Base-by-base conservation (phyloP, 2,888 invertebrate genomes). In the Polymixis lichenea region DNA sequence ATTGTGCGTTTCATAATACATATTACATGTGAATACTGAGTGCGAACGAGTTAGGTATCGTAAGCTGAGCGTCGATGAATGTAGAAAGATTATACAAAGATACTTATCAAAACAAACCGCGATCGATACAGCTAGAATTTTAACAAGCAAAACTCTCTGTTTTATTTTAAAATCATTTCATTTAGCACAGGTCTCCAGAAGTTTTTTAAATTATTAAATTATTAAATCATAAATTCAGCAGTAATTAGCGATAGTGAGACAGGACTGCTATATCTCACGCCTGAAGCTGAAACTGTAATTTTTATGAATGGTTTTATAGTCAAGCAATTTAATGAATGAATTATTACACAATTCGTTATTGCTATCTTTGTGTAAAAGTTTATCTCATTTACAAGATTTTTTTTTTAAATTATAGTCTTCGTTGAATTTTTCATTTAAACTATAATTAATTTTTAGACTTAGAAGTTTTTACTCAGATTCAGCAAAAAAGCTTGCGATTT, bases 1-100 rank as follows among this genome's bases (percentile, higher is more conserved):
- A 88, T 79, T 74, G 72, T 43, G 60, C 53, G 62, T 80, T 86
- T 84, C 82, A 78, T 86, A 88, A 84, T 88, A 77, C 69, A 77
- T 78, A 74, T 76, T 62, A 68, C 72, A 78, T 79, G 68, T 76
- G 82, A 75, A 86, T 86, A 79, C 56, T 70, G 64, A 78, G 38
- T 70, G 68, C 49, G 25, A 77, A 56, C 68, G 68, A 60, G 53
- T 77, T 68, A 65, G 32, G 56, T 49, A 51, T 32, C 71, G 82
- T 81, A 69, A 73, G 46, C 13, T 55, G 75, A 82, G 65, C 64
- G 60, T 56, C 46, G 51, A 82, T 82, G 61, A 70, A 67, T 56
- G 25, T 46, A 46, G 49, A 75, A 80, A 70, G 17, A 82, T 74
- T 62, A 25, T 53, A 28, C 51, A 32, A 1, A 43, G 28, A 78